Percentiles rank a stretch among this genome's conserved stretches.
Conservation (phyloP, 2,113 vertebrate genomes). For the Brevimyrus niger region DNA sequence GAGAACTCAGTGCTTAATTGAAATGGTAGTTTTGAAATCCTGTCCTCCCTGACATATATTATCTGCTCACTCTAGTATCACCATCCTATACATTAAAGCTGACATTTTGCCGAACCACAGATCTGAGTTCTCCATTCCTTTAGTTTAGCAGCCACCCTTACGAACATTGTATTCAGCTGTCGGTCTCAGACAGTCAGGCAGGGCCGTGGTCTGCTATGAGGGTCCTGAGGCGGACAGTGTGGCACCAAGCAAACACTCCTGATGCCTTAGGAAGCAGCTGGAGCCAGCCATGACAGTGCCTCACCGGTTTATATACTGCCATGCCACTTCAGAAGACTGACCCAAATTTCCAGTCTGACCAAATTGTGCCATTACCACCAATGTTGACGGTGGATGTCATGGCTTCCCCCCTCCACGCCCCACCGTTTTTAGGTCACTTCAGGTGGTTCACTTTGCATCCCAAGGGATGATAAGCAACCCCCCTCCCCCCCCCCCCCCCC, state of each 20-base stretch:
- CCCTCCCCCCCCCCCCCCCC: not conserved
- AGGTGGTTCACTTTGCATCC: not conserved
- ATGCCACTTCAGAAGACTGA: conserved; percentile 12
- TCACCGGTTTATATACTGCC: not conserved
- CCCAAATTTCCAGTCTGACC: not conserved
- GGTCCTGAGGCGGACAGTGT: not conserved
- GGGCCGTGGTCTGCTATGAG: not conserved
- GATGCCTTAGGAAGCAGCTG: conserved; percentile 5
- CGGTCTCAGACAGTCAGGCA: not conserved
- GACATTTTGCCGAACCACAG: not conserved
- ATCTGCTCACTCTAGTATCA: too few species aligned
- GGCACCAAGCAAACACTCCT: conserved; percentile 10
- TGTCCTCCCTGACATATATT: not conserved
- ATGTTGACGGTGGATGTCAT: not conserved
- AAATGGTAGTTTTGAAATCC: not conserved
- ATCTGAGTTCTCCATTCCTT: not conserved
- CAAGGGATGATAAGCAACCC: not conserved
- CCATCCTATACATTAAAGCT: not conserved
- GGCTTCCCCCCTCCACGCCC: not conserved
- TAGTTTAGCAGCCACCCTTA: not conserved
- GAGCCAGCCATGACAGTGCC: not conserved
- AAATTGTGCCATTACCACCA: not conserved
- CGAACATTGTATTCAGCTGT: not conserved
- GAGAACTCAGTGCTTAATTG: not conserved
- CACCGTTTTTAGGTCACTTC: not conserved